These are phyloP conservation scores for Batillaria attramentaria DNA, from an alignment of 1,140 invertebrate genomes.

Conservation along the genomic window DNA sequence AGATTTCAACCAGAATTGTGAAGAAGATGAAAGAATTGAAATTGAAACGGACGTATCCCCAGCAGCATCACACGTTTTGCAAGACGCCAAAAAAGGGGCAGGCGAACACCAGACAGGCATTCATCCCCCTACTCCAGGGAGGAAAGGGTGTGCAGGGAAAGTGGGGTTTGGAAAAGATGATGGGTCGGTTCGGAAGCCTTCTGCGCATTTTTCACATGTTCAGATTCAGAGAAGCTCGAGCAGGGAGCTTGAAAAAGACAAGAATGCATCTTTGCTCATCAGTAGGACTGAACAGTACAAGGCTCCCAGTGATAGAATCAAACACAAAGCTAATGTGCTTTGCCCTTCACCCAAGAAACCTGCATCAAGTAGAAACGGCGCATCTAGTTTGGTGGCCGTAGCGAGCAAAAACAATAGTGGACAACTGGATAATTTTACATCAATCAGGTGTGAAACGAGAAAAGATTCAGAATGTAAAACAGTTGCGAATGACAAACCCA, in stretches of 20 bases:
- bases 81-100: not conserved
- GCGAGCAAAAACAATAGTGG: not conserved
- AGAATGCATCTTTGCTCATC: too few species aligned
- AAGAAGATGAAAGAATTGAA: not conserved
- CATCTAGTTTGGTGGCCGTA: not conserved
- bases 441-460: not conserved
- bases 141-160: not conserved
- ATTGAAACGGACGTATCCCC: conserved; percentile 26
- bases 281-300: too few species aligned
- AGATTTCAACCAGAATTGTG: too few species aligned
- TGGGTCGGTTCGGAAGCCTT: too few species aligned
- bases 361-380: not conserved
- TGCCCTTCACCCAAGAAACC: too few species aligned
- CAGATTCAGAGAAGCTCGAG: too few species aligned
- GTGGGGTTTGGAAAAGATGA: not conserved
- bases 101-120: not conserved
- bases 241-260: too few species aligned
- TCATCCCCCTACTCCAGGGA: not conserved
- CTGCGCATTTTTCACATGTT: too few species aligned
- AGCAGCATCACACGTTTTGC: conserved; percentile 8
- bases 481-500: too few species aligned
- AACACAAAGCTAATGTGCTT: too few species aligned
- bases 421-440: not conserved
- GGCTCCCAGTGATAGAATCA: too few species aligned
- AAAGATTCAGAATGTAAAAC: conserved; percentile 3